Evolutionary conservation across 2,888 invertebrate species (phyloP), one percentile per base, ranked within the genome.

Genomic region (Gonocerus acuteangulatus): DNA sequence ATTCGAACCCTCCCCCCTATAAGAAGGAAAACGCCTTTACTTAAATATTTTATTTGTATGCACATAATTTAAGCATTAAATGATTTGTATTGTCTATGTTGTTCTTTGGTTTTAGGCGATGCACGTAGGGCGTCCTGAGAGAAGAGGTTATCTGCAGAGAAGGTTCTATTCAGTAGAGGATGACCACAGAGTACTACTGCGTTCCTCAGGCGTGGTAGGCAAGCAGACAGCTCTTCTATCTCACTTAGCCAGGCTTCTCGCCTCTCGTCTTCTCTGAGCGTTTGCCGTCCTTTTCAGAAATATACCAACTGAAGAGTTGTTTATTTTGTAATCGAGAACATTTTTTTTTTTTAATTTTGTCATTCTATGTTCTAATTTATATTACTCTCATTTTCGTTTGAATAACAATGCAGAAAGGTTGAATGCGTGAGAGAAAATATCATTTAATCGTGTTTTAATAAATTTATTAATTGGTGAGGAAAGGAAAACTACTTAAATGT

Each of bases 201-300:
- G 47, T 22, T 47, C 47, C 9, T 22, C 47, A 47, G 45, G 57
- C 27, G 27, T 27, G 45, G 32, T 18, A 44, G 42, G 32, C 44
- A 18, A 16, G 42, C 57, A 27, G 47, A 44, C 45, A 2, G 47
- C 21, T 3, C 47, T 39, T 4, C 4, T 39, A 2, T 36, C 19
- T 23, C 54, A 54, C 21, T 19, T 47, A 27, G 45, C 57, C 57
- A 47, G 45, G 32, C 23, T 57, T 18, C 45, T 57, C 27, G 13
- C 57, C 47, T 47, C 18, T 2, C 47, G 21, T 11, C 47, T 22
- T 7, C 22, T 22, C 21, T 47, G 21, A 47, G 19, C 13, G 47
- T 15, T 9, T 9, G 21, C 16, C 47, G 27, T 19, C 34, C 44
- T 16, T 32, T 4, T 19, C 54, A 19, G 21, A 32, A 9, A 54